phyloP scores from a whole-genome alignment of 2,113 vertebrate species.

The Numenius arquata region DNA sequence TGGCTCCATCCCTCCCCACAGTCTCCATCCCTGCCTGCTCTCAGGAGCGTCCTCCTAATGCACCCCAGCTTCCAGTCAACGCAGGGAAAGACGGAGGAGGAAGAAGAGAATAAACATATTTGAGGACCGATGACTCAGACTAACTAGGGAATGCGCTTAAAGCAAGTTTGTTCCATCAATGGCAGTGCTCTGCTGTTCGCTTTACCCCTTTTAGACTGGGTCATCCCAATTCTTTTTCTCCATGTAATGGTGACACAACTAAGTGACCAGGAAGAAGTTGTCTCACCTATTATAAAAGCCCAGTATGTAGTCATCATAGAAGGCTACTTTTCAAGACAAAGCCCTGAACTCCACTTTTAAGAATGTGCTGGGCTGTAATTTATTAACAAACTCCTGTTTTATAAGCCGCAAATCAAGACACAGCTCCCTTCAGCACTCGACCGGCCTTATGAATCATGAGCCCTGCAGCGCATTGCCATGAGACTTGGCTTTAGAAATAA shows the following conservation, averaged over 20 bases:
- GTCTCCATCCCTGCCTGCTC: not conserved
- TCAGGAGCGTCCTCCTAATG: not conserved
- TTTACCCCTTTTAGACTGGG: not conserved
- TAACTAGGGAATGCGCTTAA: not conserved
- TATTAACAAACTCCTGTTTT: constrained; percentile 14
- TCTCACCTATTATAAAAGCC: constrained; percentile 1
- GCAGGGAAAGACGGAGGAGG: not conserved
- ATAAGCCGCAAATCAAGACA: constrained; percentile 13
- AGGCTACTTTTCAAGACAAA: constrained; percentile 1
- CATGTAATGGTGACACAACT: not conserved
- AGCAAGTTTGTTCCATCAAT: not conserved
- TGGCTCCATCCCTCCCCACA: not conserved
- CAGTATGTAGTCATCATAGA: not conserved
- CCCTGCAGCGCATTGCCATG: not conserved
- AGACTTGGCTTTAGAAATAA: not conserved
- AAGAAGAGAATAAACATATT: not conserved
- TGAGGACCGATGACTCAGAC: not conserved
- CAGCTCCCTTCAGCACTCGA: not conserved
- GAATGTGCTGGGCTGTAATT: constrained; percentile 6
- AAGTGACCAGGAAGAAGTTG: not conserved
- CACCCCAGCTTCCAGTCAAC: not conserved
- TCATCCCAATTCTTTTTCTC: not conserved
- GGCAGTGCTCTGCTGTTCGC: not conserved
- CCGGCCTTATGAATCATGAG: not conserved
- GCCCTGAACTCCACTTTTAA: not conserved